Base-by-base conservation (phyloP, 1,140 invertebrate genomes). In the Brachionus sp. region DNA sequence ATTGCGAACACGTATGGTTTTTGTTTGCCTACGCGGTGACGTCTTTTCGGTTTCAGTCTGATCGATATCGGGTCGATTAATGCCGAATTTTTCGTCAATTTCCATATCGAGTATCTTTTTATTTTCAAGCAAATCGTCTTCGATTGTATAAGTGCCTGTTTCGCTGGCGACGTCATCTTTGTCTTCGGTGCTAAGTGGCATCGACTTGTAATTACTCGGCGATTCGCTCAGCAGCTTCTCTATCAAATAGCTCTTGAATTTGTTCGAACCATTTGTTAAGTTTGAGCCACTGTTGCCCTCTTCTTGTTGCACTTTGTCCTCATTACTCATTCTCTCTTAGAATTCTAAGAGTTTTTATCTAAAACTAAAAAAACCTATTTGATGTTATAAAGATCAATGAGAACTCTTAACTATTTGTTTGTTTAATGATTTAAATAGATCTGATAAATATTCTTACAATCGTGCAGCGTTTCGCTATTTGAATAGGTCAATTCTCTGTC, bases 291-390 rank as follows among this genome's bases (percentile, higher is more conserved):
- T 16, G 19, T n/a, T 29, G 29, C 29, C 19, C 50, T 37, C 16
- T 39, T 42, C 33, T 12, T 37, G 35, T 16, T 70, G 35, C 13
- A 16, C 37, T 16, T 70, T 37, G 16, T 70, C 66, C 16, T 39
- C 35, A 70, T 70, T 70, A 39, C 66, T 70, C 66, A 70, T 70
- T 57, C 39, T 64, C 62, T 64, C 62, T 64, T 42, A 70, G 66
- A 16, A 13, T n/a, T 19, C 37, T 70, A 70, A 70, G 37, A 70
- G 66, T 37, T 33, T 70, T 37, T 39, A 16, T 70, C 37, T 39
- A 39, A 37, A 37, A 16, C n/a, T 13, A 23, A 37, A 39, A 19
- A 5, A 23, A 10, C 50, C 50, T 10, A 42, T 13, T n/a, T 19
- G 1, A 19, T 25, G 50, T 57, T 19, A 57, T 57, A 7, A 29